Percentiles rank a stretch among this genome's conserved stretches.
Conservation (phyloP, 2,888 invertebrate species). For the Nephrotoma guestfalica region DNA sequence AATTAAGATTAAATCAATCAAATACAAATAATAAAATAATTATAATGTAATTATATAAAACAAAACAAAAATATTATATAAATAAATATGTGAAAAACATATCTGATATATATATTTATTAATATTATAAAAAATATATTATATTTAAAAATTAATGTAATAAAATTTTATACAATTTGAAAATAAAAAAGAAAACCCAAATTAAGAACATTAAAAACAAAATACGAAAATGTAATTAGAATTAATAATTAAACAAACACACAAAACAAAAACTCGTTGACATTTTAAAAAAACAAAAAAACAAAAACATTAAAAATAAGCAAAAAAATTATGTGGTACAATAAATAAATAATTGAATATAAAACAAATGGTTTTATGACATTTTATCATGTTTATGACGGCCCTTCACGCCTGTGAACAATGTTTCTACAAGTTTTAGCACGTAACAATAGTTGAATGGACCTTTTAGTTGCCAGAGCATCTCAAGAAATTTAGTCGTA, state of each 20-base stretch:
- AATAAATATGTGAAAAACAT: neutral
- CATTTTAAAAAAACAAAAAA: neutral
- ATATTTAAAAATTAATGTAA: neutral
- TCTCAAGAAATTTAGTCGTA: too few relatives aligned
- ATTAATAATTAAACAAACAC: neutral
- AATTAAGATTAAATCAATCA: neutral
- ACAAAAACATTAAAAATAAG: neutral
- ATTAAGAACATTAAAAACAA: neutral
- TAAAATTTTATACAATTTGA: neutral
- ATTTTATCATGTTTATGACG: neutral
- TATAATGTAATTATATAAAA: neutral
- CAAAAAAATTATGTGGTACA: neutral
- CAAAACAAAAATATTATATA: neutral
- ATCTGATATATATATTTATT: neutral
- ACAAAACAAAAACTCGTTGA: neutral
- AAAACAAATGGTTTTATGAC: neutral
- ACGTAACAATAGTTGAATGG: too few relatives aligned
- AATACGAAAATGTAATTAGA: neutral
- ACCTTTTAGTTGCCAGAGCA: too few relatives aligned
- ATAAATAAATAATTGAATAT: neutral
- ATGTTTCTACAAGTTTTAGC: too few relatives aligned
- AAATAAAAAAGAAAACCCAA: neutral
- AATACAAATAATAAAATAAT: neutral
- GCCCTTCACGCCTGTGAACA: too few relatives aligned
- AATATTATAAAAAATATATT: neutral